Evolutionary conservation across 2,888 invertebrate species (phyloP).

Genomic region (Phania funesta): DNA sequence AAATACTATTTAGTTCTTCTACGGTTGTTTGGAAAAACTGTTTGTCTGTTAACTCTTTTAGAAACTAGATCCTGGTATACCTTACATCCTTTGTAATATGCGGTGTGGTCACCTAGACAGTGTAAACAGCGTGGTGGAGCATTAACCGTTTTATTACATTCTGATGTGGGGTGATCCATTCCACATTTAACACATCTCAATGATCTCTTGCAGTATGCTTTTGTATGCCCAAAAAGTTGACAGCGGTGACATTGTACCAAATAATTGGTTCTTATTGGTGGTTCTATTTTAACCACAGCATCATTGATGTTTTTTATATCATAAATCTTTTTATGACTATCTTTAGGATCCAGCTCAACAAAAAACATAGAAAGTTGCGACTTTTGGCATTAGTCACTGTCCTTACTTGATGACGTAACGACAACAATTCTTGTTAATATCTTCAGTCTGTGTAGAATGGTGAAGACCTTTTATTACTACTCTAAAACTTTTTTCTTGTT

Average conservation of each 20-base stretch:
- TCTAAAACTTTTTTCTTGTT: too few relatives aligned
- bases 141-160: neutral
- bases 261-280: neutral
- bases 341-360: neutral
- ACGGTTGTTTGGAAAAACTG: neutral
- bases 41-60: neutral
- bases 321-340: neutral
- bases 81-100: neutral
- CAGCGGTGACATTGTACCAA: neutral
- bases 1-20: neutral
- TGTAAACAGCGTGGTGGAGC: neutral
- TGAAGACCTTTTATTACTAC: too few relatives aligned
- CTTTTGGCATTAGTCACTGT: neutral
- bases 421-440: neutral
- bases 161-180: neutral
- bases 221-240: neutral
- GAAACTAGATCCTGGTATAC: neutral
- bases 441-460: neutral
- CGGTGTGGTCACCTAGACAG: neutral
- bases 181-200: neutral
- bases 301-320: neutral
- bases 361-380: neutral
- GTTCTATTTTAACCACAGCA: neutral
- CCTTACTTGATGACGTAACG: neutral
- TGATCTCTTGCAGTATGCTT: neutral